Evolutionary conservation across 2,888 invertebrate genomes (phyloP).

Genomic region (Neuroscelio doddi): DNA sequence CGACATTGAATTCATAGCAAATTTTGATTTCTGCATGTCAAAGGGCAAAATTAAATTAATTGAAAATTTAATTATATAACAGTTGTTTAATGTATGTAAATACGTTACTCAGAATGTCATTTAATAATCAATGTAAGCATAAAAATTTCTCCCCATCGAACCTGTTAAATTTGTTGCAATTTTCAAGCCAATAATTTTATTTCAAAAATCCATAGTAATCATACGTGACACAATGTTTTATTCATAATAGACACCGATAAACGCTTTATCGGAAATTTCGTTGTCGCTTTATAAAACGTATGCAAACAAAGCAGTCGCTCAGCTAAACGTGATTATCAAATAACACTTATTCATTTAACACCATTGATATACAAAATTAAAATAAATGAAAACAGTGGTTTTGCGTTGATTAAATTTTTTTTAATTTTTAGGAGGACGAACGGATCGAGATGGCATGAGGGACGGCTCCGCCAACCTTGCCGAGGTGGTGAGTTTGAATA

Average conservation of each 20-base stretch:
- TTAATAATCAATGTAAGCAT: no score
- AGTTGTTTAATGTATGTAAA: no score
- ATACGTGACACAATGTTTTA: constrained; percentile 13
- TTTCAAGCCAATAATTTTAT: constrained; percentile 18
- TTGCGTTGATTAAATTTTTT: not conserved
- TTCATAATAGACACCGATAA: constrained; percentile 14
- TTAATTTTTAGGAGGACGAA: constrained; percentile 62
- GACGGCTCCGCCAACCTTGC: constrained; percentile 71
- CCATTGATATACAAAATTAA: not conserved
- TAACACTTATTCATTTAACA: constrained; percentile 7
- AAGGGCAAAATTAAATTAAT: no score
- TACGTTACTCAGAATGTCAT: no score
- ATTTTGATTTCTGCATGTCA: no score
- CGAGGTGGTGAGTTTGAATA: constrained; percentile 67
- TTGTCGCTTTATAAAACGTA: not conserved
- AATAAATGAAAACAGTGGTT: no score
- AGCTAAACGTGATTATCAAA: constrained; percentile 8
- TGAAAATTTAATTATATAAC: no score
- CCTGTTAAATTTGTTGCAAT: no score
- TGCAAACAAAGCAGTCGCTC: constrained; percentile 14
- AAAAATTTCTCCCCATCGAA: no score
- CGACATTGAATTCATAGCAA: no score
- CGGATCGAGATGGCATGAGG: constrained; percentile 71
- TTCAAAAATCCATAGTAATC: constrained; percentile 1
- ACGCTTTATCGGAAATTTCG: constrained; percentile 16